Percentiles rank a stretch among this genome's conserved stretches.
These are phyloP conservation scores for Emydocephalus ijimae DNA, from an alignment of 2,113 vertebrate species.

Conservation along the genomic window DNA sequence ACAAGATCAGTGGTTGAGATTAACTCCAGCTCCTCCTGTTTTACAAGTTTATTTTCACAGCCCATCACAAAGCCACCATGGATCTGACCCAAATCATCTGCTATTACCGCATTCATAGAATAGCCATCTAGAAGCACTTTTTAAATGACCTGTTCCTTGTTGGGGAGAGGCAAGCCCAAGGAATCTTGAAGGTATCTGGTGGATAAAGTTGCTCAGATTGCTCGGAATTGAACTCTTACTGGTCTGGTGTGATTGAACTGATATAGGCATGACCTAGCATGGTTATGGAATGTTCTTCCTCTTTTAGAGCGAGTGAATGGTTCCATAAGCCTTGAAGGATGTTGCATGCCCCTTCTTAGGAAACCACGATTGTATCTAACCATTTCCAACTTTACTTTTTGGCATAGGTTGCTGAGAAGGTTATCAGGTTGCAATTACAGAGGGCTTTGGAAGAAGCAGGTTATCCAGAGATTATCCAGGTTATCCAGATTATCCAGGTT, in stretches of 20 bases:
- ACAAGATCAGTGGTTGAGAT: not conserved
- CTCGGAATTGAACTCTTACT: not conserved
- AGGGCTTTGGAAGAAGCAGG: not conserved
- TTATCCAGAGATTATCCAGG: not conserved
- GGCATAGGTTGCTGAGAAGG: not conserved
- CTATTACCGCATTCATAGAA: not conserved
- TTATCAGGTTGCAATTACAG: not conserved
- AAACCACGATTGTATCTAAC: not conserved
- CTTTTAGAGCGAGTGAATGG: not conserved
- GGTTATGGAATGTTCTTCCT: not conserved
- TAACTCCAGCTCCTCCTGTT: not conserved
- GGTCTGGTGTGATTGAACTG: not conserved
- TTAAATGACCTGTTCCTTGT: not conserved
- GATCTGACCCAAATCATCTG: not conserved
- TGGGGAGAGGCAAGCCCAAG: not conserved
- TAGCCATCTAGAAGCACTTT: not conserved
- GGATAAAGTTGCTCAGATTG: not conserved
- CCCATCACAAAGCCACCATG: not conserved
- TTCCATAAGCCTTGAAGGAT: not conserved
- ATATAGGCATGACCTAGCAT: not conserved
- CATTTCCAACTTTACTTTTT: not conserved
- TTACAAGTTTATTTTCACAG: not conserved
- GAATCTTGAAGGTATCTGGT: not conserved
- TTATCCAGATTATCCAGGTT: not conserved
- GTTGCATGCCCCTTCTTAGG: not conserved